These are phyloP conservation scores for Trichonephila clavipes DNA, from an alignment of 1,140 invertebrate genomes.

Conservation along the genomic window DNA sequence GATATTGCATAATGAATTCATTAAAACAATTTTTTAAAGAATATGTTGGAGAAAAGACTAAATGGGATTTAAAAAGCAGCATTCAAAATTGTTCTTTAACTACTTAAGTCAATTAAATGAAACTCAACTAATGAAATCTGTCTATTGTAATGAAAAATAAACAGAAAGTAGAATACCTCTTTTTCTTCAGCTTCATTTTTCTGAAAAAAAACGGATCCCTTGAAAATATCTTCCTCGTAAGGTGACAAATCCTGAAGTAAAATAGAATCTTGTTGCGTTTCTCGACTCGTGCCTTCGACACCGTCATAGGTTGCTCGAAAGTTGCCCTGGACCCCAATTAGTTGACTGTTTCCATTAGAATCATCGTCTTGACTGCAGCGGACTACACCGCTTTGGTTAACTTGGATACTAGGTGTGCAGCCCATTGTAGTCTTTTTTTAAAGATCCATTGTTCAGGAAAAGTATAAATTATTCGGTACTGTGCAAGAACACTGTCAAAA, in stretches of 20 bases:
- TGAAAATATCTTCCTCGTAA: slow-evolving; percentile 13
- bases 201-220: slow-evolving; percentile 59
- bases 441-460: too few species aligned
- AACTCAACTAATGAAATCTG: too few species aligned
- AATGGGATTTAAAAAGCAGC: too few species aligned
- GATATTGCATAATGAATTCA: too few species aligned
- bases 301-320: slow-evolving; percentile 51
- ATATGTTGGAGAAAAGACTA: too few species aligned
- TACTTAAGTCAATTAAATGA: too few species aligned
- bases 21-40: too few species aligned
- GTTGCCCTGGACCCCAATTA: slow-evolving; percentile 51
- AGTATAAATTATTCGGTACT: too few species aligned
- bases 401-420: slow-evolving; percentile 60
- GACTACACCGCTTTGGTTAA: slow-evolving; percentile 57
- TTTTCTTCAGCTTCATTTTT: background rate
- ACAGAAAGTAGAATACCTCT: background rate
- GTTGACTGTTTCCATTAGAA: slow-evolving; percentile 15
- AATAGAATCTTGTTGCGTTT: background rate
- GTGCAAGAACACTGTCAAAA: too few species aligned
- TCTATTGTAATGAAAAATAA: background rate
- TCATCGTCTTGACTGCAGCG: slow-evolving; percentile 31
- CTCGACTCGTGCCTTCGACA: slow-evolving; percentile 26
- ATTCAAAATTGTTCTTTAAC: too few species aligned
- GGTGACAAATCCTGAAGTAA: background rate
- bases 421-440: slow-evolving; percentile 3